A percentile compares a stretch with the other conserved stretches of the same genome.
Conservation (phyloP, 2,113 vertebrate species). For the Apodemus sylvaticus region DNA sequence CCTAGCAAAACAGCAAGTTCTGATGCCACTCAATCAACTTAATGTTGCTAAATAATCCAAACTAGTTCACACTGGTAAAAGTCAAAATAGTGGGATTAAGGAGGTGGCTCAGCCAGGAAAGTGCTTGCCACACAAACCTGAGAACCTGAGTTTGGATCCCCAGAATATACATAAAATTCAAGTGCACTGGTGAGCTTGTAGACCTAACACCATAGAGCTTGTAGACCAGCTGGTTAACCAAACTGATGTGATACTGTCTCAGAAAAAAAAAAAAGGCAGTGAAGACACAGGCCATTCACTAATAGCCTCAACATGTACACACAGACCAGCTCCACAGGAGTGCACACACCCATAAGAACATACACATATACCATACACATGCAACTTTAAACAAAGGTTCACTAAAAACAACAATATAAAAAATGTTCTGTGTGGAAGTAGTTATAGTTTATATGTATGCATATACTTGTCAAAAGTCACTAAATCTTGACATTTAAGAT, state of each 20-base stretch:
- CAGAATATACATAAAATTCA: too few relatives aligned
- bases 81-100: background rate
- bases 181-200: background rate
- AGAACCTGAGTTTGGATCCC: background rate
- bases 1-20: background rate
- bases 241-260: background rate
- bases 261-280: background rate
- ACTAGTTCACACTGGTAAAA: background rate
- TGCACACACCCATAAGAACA: background rate
- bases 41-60: background rate
- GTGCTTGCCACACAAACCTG: background rate
- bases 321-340: background rate
- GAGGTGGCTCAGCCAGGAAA: background rate
- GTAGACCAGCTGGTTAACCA: background rate
- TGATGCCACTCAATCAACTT: background rate
- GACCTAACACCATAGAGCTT: too few relatives aligned
- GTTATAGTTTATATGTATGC: background rate
- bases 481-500: background rate
- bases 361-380: background rate
- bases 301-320: background rate
- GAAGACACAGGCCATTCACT: background rate
- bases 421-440: background rate
- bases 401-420: background rate
- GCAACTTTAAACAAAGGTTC: background rate
- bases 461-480: background rate